Percentiles rank a stretch among this genome's conserved stretches.
phyloP scores from a whole-genome alignment of 1,140 invertebrate species.

The Zaprionus camerounensis region DNA sequence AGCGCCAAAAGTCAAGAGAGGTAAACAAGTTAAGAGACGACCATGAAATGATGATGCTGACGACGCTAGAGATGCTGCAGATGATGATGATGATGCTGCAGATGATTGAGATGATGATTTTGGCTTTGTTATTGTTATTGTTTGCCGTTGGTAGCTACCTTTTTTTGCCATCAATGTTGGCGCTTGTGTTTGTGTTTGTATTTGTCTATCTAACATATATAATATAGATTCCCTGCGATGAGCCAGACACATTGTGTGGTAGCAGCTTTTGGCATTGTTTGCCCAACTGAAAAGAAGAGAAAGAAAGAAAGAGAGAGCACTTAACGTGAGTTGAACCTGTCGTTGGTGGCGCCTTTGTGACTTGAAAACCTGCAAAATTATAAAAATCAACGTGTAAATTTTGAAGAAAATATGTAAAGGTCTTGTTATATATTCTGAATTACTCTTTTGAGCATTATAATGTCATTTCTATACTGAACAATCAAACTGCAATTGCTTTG shows the following conservation, averaged over 20 bases:
- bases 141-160: neutral
- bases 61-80: neutral
- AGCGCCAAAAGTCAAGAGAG: conserved; percentile 63
- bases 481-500: neutral
- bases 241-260: conserved; percentile 33
- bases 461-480: neutral
- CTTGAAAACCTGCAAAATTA: neutral
- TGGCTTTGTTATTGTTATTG: conserved; percentile 17
- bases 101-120: conserved; percentile 34
- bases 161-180: conserved; percentile 13
- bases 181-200: conserved; percentile 12
- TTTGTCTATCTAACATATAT: conserved; percentile 25
- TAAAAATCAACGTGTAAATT: neutral
- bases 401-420: neutral
- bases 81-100: conserved; percentile 10
- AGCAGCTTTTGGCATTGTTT: conserved; percentile 19
- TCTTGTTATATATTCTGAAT: neutral
- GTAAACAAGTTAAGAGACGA: conserved; percentile 50
- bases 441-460: neutral
- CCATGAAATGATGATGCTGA: neutral
- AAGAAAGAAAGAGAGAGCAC: neutral
- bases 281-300: conserved; percentile 6
- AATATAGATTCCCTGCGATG: conserved; percentile 25
- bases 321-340: neutral
- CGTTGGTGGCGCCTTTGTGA: neutral